Conservation (phyloP, 2,113 vertebrate species). For the Megaleporinus macrocephalus region DNA sequence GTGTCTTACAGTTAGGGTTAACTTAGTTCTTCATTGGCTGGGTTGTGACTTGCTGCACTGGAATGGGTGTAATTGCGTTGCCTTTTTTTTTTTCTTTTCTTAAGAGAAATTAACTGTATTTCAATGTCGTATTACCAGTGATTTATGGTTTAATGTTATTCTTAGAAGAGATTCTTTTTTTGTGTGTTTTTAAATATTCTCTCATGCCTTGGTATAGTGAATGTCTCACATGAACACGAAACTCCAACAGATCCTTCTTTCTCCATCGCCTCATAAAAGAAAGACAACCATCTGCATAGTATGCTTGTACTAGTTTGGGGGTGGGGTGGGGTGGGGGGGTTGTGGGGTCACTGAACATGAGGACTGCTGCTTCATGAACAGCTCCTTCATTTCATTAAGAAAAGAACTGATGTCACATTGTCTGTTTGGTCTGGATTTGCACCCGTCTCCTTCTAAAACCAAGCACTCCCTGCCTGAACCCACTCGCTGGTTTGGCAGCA, state of each 20-base stretch:
- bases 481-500: constrained; percentile 4
- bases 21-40: constrained; percentile 52
- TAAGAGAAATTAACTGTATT: constrained; percentile 53
- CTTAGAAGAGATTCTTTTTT: constrained; percentile 26
- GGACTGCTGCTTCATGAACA: constrained; percentile 27
- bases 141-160: constrained; percentile 55
- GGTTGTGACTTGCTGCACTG: constrained; percentile 61
- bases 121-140: constrained; percentile 50
- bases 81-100: constrained; percentile 56
- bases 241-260: constrained; percentile 13
- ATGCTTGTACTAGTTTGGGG: background rate
- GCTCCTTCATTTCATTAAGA: background rate
- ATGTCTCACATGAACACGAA: constrained; percentile 61
- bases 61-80: constrained; percentile 58
- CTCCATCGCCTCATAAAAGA: background rate
- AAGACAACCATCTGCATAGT: background rate
- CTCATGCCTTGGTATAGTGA: constrained; percentile 68
- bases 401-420: background rate
- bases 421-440: background rate
- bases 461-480: background rate
- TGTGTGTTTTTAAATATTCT: constrained; percentile 60
- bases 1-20: constrained; percentile 41
- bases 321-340: too few relatives aligned
- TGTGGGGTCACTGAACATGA: constrained; percentile 43
- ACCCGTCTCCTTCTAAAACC: background rate